Percentiles rank a stretch among this genome's conserved stretches.
These are phyloP conservation scores for Hypotaenidia okinawae DNA, from an alignment of 2,797 vertebrate species.

Conservation along the genomic window DNA sequence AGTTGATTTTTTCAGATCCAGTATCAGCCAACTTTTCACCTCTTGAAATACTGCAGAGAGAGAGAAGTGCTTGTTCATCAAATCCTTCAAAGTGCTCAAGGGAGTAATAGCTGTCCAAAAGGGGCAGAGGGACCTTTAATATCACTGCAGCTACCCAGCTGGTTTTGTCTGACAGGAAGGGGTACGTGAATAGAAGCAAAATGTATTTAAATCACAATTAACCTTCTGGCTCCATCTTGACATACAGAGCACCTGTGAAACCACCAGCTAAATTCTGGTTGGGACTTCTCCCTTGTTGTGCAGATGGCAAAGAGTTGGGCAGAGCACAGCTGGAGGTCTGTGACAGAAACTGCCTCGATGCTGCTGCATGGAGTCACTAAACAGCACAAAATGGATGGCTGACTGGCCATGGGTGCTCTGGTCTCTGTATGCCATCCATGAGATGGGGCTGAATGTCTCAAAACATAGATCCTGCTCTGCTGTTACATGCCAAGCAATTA, in stretches of 20 bases:
- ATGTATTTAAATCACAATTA: not conserved
- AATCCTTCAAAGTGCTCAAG: not conserved
- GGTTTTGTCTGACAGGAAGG: not conserved
- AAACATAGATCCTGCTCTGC: not conserved
- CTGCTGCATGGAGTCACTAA: not conserved
- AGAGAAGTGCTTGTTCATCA: not conserved
- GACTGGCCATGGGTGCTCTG: accelerated
- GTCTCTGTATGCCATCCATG: accelerated
- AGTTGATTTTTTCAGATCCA: not conserved
- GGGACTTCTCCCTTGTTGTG: not conserved
- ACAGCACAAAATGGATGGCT: not conserved
- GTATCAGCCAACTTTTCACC: not conserved
- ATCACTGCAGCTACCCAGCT: accelerated
- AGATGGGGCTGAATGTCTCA: not conserved
- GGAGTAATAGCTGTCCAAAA: not conserved
- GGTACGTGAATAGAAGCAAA: not conserved
- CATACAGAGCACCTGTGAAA: not conserved
- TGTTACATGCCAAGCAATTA: not conserved
- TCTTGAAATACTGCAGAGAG: not conserved
- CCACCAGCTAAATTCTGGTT: not conserved
- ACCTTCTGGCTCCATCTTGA: not conserved
- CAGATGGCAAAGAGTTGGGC: not conserved
- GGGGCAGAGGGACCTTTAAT: not conserved
- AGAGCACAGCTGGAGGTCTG: not conserved
- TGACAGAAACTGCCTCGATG: accelerated